Evolutionary conservation across 2,113 vertebrate genomes (phyloP).

Genomic region (Nymphicus hollandicus): DNA sequence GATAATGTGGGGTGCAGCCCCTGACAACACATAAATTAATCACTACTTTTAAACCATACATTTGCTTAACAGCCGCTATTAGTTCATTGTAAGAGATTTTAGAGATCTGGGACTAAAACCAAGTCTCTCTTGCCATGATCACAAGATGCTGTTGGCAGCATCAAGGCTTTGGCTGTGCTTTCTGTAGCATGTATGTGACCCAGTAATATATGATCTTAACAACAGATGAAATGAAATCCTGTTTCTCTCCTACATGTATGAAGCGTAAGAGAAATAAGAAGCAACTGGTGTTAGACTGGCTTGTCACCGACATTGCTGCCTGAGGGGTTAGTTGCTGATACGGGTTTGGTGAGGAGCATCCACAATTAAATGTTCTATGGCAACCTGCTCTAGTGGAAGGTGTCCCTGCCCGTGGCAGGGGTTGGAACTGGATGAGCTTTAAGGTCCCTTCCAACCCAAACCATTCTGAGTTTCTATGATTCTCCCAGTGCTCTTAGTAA

Average conservation of each 20-base stretch:
- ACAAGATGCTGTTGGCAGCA: not conserved
- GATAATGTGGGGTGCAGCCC: not conserved
- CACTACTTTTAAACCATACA: not conserved
- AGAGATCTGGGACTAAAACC: not conserved
- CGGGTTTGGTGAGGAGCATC: not conserved
- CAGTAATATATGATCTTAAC: not conserved
- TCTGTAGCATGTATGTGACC: not conserved
- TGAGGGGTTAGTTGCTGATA: not conserved
- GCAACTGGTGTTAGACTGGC: not conserved
- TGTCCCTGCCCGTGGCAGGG: not conserved
- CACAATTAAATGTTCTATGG: not conserved
- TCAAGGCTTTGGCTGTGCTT: not conserved
- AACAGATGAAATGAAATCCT: not conserved
- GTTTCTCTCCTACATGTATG: fast-evolving
- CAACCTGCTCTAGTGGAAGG: not conserved
- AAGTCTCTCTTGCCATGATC: not conserved
- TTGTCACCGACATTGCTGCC: fast-evolving
- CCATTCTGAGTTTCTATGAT: not conserved
- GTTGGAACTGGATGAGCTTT: not conserved
- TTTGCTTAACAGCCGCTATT: not conserved
- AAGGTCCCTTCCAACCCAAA: not conserved
- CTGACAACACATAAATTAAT: not conserved
- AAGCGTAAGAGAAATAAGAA: not conserved
- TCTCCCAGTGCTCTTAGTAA: not conserved
- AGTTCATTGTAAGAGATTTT: constrained; percentile 9